Conservation (phyloP, 2,888 invertebrate species). For the Eristalinus sepulchralis region DNA sequence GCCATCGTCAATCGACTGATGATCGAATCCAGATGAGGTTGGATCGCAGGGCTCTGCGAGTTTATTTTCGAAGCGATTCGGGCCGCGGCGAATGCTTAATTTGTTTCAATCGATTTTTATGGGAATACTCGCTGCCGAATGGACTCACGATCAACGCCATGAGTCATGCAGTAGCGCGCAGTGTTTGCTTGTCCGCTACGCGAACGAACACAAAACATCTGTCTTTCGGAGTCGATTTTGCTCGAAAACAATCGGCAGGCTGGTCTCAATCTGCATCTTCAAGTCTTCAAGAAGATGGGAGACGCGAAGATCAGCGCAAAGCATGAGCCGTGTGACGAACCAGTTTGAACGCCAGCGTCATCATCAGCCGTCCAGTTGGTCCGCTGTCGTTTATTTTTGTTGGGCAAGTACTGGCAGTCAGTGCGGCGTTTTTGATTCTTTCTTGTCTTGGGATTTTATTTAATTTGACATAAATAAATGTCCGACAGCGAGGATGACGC, state of each 20-base stretch:
- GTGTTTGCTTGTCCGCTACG: background rate
- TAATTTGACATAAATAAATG: constrained; percentile 42
- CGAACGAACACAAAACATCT: background rate
- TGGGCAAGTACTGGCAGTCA: background rate
- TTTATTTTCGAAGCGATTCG: constrained; percentile 26
- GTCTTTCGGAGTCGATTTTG: background rate
- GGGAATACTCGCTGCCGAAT: background rate
- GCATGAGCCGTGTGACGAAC: background rate
- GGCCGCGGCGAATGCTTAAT: constrained; percentile 23
- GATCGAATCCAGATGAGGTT: constrained; percentile 43
- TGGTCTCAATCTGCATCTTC: background rate
- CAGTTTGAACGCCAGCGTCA: background rate
- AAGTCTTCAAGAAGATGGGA: background rate
- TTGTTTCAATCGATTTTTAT: constrained; percentile 17
- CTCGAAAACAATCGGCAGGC: background rate
- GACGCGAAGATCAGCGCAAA: background rate
- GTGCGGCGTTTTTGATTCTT: constrained; percentile 39
- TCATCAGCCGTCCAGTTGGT: background rate
- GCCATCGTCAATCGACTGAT: background rate
- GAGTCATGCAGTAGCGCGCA: background rate
- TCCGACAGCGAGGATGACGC: constrained; percentile 22
- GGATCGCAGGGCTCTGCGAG: constrained; percentile 27
- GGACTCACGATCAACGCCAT: background rate
- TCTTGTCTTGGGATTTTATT: constrained; percentile 49
- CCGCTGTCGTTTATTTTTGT: constrained; percentile 3